Percentiles rank a stretch among this genome's conserved stretches.
Conservation (phyloP, 2,888 invertebrate species). For the Pteria penguin region DNA sequence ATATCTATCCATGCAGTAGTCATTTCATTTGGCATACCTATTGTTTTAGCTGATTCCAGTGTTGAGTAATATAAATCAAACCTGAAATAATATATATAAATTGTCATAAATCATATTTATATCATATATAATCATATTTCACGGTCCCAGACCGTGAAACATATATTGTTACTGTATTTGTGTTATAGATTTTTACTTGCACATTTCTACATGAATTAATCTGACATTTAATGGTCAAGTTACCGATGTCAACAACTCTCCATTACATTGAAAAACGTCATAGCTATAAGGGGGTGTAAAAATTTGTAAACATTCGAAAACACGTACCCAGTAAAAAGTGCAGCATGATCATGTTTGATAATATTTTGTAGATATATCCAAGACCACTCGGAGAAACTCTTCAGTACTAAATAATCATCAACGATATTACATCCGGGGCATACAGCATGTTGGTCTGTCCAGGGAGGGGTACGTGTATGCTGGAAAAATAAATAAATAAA, state of each 20-base stretch:
- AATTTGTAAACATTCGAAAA: background rate
- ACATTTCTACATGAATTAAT: too few relatives aligned
- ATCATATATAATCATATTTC: too few relatives aligned
- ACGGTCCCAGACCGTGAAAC: too few relatives aligned
- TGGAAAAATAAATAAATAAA: background rate
- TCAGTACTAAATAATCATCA: conserved; percentile 17
- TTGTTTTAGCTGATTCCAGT: conserved; percentile 15
- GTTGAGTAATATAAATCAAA: conserved; percentile 34
- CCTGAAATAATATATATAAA: conserved; percentile 8
- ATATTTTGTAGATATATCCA: conserved; percentile 3
- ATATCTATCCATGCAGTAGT: too few relatives aligned
- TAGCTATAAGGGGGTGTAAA: background rate
- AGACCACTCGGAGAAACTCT: conserved; percentile 29
- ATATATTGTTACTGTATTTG: too few relatives aligned
- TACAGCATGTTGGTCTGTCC: conserved; percentile 17
- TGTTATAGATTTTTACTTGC: too few relatives aligned
- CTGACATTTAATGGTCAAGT: too few relatives aligned
- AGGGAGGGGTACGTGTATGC: conserved; percentile 23
- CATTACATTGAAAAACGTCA: too few relatives aligned
- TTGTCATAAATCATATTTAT: background rate
- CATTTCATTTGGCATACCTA: too few relatives aligned
- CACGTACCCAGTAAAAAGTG: conserved; percentile 30
- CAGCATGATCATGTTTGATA: conserved; percentile 32
- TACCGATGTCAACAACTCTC: too few relatives aligned
- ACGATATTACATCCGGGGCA: conserved; percentile 36